A percentile compares a stretch with the other conserved stretches of the same genome.
These are phyloP conservation scores for Clamator glandarius DNA, from an alignment of 2,797 vertebrate species.

Conservation along the genomic window DNA sequence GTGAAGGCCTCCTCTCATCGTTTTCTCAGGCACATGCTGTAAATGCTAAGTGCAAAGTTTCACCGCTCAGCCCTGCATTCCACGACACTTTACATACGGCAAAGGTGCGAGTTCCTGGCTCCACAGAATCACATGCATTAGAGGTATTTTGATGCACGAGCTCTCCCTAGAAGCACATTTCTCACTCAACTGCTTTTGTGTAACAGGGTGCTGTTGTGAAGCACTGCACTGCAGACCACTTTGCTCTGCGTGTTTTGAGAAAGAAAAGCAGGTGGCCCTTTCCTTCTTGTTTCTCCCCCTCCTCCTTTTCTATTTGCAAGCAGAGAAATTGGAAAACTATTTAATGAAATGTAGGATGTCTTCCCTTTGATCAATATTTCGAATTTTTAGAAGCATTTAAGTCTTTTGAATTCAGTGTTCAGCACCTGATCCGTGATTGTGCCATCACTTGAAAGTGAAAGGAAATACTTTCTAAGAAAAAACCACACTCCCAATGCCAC, in stretches of 20 bases:
- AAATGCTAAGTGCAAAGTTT: conserved; percentile 34
- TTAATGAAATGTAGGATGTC: background rate
- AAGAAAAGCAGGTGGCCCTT: background rate
- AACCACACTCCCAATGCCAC: background rate
- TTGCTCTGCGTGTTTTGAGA: background rate
- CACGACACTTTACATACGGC: background rate
- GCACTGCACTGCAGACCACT: background rate
- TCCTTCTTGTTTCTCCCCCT: background rate
- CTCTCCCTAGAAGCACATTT: background rate
- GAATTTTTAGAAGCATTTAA: background rate
- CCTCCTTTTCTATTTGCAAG: background rate
- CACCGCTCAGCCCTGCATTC: conserved; percentile 19
- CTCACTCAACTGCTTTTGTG: background rate
- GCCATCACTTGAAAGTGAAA: conserved; percentile 54
- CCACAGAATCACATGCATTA: background rate
- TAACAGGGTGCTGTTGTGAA: background rate
- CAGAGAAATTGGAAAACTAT: background rate
- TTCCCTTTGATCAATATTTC: background rate
- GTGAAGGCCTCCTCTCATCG: background rate
- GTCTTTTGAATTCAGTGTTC: background rate
- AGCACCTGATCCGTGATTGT: background rate
- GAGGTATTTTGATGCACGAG: background rate
- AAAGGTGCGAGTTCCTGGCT: conserved; percentile 25
- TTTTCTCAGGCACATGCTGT: background rate
- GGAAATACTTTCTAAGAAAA: conserved; percentile 36